Evolutionary conservation across 2,888 invertebrate genomes (phyloP).

Genomic region (Choreutis nemorana): DNA sequence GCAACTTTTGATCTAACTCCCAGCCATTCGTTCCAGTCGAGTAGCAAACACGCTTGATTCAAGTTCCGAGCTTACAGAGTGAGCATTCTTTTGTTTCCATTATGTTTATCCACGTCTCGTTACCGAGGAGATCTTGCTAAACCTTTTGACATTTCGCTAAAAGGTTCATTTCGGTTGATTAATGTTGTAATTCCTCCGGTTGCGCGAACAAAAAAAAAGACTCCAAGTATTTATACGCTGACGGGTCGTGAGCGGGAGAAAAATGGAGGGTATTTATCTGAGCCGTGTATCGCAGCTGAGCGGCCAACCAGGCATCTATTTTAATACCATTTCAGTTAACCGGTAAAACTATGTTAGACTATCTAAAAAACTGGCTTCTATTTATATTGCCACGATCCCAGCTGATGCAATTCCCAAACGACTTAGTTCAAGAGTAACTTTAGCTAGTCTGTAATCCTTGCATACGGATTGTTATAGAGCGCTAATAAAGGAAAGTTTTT

Average conservation of each 20-base stretch:
- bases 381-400: no score
- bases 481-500: no score
- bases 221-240: constrained; percentile 43
- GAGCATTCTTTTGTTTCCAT: constrained; percentile 50
- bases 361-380: no score
- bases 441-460: no score
- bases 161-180: constrained; percentile 58
- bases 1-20: no score
- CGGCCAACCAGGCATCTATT: constrained; percentile 31
- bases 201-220: constrained; percentile 43
- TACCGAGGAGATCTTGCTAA: constrained; percentile 39
- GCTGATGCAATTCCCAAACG: no score
- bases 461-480: no score
- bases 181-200: constrained; percentile 53
- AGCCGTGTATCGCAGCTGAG: constrained; percentile 31
- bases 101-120: constrained; percentile 37
- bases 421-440: no score
- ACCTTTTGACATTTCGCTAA: constrained; percentile 59
- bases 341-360: no score
- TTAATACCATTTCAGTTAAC: no score
- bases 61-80: constrained; percentile 13
- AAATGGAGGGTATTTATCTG: constrained; percentile 49
- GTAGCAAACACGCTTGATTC: constrained; percentile 25
- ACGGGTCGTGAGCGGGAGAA: constrained; percentile 39
- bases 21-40: constrained; percentile 11